Evolutionary conservation across 1,140 invertebrate genomes (phyloP).

Genomic region (Mizuhopecten yessoensis): DNA sequence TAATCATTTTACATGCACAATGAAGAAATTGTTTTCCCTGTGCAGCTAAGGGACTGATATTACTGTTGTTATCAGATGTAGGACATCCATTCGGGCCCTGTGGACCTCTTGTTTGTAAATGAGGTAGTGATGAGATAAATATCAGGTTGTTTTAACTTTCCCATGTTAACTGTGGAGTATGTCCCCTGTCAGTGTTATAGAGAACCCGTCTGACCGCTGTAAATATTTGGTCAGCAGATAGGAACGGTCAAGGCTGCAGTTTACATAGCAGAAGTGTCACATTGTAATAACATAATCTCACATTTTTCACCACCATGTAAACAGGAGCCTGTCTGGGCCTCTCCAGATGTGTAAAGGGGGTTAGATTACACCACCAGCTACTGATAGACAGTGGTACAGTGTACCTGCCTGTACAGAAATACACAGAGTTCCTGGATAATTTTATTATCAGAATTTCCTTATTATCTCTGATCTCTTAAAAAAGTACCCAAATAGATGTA

Average conservation of each 20-base stretch:
- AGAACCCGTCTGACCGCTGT: neutral
- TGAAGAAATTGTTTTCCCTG: too few species aligned
- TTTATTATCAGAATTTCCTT: neutral
- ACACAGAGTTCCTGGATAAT: too few species aligned
- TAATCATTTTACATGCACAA: too few species aligned
- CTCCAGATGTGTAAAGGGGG: neutral
- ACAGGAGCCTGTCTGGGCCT: neutral
- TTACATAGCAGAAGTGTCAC: neutral
- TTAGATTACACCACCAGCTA: neutral
- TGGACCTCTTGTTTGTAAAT: slow-evolving; percentile 5
- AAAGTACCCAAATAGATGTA: too few species aligned
- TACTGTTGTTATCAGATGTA: too few species aligned
- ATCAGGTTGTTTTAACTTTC: too few species aligned
- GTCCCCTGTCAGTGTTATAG: neutral
- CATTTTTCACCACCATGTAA: neutral
- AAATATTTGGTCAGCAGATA: slow-evolving; percentile 12
- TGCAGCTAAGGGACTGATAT: too few species aligned
- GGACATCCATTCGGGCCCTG: too few species aligned
- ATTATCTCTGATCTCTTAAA: neutral
- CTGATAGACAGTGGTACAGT: too few species aligned
- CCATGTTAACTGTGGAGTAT: neutral
- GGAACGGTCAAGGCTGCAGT: neutral
- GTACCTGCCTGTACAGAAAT: too few species aligned
- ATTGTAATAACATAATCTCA: neutral
- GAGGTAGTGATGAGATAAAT: neutral